Conservation (phyloP, 2,888 invertebrate genomes). For the Galerucella nymphaeae region DNA sequence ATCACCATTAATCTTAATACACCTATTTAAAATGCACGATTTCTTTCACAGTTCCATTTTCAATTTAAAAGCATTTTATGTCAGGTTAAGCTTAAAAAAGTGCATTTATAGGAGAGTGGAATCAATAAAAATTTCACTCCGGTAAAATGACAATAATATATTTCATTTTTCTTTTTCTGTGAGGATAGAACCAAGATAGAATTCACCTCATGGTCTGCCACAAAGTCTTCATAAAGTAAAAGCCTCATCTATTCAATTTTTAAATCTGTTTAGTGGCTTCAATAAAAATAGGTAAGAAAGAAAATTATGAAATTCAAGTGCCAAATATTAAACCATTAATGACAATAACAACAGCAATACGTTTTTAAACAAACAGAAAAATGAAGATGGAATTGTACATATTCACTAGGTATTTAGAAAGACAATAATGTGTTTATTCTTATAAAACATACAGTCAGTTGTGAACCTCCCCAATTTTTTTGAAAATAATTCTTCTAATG, state of each 20-base stretch:
- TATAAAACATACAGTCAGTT: constrained; percentile 22
- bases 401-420: constrained; percentile 38
- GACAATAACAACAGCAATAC: constrained; percentile 41
- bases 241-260: too few relatives aligned
- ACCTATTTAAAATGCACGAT: neutral
- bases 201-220: too few relatives aligned
- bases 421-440: constrained; percentile 43
- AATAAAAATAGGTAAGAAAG: neutral
- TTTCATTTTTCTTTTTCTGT: too few relatives aligned
- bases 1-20: neutral
- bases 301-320: constrained; percentile 12
- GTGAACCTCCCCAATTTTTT: neutral
- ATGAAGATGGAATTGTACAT: constrained; percentile 37
- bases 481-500: neutral
- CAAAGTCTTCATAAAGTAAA: too few relatives aligned
- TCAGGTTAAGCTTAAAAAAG: too few relatives aligned
- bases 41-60: too few relatives aligned
- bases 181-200: too few relatives aligned
- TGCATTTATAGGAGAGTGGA: too few relatives aligned
- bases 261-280: too few relatives aligned
- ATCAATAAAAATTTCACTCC: neutral
- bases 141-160: too few relatives aligned
- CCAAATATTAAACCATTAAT: constrained; percentile 21
- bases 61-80: too few relatives aligned
- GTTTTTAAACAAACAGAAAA: constrained; percentile 37